Base-by-base conservation (phyloP, 2,888 invertebrate species). In the Melanostoma mellinum region DNA sequence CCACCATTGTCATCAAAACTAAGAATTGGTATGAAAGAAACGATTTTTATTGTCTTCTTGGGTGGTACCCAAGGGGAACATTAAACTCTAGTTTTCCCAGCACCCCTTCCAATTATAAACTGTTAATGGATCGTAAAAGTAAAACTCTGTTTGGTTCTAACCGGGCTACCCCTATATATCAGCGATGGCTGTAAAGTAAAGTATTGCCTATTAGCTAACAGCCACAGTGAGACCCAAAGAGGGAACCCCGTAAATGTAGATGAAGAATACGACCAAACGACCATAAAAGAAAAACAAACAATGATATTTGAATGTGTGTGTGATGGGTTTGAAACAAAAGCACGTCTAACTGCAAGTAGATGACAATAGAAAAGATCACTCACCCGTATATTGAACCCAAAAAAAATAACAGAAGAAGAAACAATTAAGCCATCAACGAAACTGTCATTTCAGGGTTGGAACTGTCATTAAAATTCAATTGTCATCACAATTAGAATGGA, bases 71-170 rank as follows among this genome's bases (percentile, higher is more conserved):
- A 58, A 38, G 52, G 44, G 56, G 20, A 65, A 38, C 36, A 63
- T 61, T 33, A 73, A 78, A 77, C 46, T 40, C 38, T 46, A 32
- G 68, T 63, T 73, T 82, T 58, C 38, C 30, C 10, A 32, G 44
- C 48, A 52, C 61, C 74, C 20, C 67, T 44, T 69, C 69, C 74
- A 84, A 79, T 71, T 79, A 84, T 79, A 79, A 71, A 71, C 84
- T 71, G 79, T 79, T 84, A 84, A 84, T 79, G 74, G 84, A 60
- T 79, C 79, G 67, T 84, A 74, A 84, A 84, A 84, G 63, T 42
- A 9, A 56, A 55, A 71, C 63, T 71, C 67, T 68, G 38, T 58
- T 71, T 32, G 56, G 6, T 63, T 40, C 33, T 38, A 73, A 50
- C 55, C 50, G 56, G 74, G 48, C 79, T 79, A 84, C 84, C 84